Conservation (phyloP, 1,140 invertebrate species). For the Tribolium castaneum region DNA sequence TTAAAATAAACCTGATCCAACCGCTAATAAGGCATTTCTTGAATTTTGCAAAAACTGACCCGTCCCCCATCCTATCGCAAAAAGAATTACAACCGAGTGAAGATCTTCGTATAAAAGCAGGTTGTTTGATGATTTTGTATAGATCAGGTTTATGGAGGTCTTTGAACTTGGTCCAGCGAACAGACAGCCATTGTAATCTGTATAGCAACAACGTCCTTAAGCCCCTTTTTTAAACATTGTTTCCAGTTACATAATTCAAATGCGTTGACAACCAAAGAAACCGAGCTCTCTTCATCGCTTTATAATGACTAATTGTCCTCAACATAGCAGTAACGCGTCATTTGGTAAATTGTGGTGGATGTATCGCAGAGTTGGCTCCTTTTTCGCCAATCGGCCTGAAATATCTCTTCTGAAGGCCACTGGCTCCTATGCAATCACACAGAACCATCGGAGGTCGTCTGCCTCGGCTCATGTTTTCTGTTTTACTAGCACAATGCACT, state of each 20-base stretch:
- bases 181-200: constrained; percentile 40
- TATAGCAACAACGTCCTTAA: constrained; percentile 39
- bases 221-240: constrained; percentile 28
- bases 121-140: constrained; percentile 38
- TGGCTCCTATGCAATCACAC: constrained; percentile 2
- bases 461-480: not conserved
- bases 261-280: not conserved
- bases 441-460: constrained; percentile 18
- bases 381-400: not conserved
- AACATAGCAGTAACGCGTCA: not conserved
- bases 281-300: constrained; percentile 5
- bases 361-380: not conserved
- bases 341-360: not conserved
- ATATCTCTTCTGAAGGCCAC: not conserved
- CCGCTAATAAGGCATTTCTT: not conserved
- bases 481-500: not conserved
- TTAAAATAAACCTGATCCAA: constrained; percentile 13
- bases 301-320: not conserved
- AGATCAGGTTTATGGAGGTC: constrained; percentile 42
- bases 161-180: constrained; percentile 39
- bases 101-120: constrained; percentile 11
- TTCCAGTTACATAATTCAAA: constrained; percentile 33
- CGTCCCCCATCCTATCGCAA: not conserved
- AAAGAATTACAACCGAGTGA: constrained; percentile 4
- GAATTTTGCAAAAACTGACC: not conserved